Evolutionary conservation across 2,113 vertebrate genomes (phyloP).

Genomic region (Rhinopithecus roxellana): DNA sequence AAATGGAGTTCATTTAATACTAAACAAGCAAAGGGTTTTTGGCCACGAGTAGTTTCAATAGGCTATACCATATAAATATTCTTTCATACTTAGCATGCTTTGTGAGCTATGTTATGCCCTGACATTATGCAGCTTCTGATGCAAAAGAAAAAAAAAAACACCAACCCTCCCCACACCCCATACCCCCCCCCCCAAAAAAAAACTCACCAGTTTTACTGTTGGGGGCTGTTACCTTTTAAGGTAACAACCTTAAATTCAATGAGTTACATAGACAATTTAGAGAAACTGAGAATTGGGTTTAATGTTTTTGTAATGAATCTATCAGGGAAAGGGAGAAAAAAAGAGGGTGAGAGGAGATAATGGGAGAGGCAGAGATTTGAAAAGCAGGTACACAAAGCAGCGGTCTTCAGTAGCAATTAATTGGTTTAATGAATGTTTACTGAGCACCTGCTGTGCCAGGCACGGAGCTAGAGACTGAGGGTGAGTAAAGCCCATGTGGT

Average conservation of each 20-base stretch:
- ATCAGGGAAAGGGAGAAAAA: not conserved
- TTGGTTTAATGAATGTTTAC: not conserved
- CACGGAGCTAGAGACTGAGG: not conserved
- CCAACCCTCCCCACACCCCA: too few species aligned
- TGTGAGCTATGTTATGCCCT: not conserved
- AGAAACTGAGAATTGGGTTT: not conserved
- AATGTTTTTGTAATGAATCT: constrained; percentile 32
- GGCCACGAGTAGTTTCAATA: not conserved
- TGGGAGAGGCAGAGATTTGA: not conserved
- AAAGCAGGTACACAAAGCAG: not conserved
- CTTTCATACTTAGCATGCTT: constrained; percentile 34
- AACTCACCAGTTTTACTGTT: not conserved
- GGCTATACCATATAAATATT: not conserved
- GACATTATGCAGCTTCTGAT: constrained; percentile 28
- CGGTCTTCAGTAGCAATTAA: not conserved
- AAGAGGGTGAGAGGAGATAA: not conserved
- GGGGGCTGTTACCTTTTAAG: constrained; percentile 45
- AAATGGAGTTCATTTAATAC: not conserved
- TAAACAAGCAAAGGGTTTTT: not conserved
- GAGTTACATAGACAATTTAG: not conserved
- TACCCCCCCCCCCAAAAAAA: too few species aligned
- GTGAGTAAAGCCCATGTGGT: not conserved
- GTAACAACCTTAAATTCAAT: not conserved
- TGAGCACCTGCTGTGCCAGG: not conserved
- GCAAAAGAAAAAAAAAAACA: not conserved